A percentile compares a stretch with the other conserved stretches of the same genome.
phyloP scores from a whole-genome alignment of 2,797 vertebrate species.

The Siniperca obscura region DNA sequence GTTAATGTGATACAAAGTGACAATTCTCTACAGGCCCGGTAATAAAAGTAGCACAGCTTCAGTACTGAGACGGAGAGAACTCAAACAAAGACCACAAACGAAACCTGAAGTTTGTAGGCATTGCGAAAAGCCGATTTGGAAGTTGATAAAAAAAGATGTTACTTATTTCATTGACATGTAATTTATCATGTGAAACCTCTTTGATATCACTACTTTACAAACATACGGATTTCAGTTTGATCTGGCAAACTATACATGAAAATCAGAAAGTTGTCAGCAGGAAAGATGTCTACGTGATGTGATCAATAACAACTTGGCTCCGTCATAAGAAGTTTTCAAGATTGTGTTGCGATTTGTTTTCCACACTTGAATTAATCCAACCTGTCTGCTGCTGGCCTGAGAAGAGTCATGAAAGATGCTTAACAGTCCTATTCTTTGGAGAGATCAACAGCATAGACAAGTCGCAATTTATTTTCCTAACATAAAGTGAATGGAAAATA shows the following conservation, averaged over 20 bases:
- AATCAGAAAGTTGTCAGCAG: conserved; percentile 42
- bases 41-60: conserved; percentile 34
- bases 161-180: conserved; percentile 43
- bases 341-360: conserved; percentile 63
- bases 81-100: conserved; percentile 37
- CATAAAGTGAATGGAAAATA: conserved; percentile 46
- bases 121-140: conserved; percentile 23
- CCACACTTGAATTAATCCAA: conserved; percentile 56
- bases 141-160: conserved; percentile 31
- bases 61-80: conserved; percentile 5
- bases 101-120: conserved; percentile 32
- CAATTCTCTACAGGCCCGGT: conserved; percentile 51
- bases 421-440: conserved; percentile 49
- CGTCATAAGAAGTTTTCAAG: conserved; percentile 23
- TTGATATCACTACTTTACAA: conserved; percentile 50
- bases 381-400: conserved; percentile 49
- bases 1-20: conserved; percentile 73
- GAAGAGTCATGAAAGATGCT: conserved; percentile 53
- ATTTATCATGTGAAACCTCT: conserved; percentile 53
- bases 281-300: conserved; percentile 30
- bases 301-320: conserved; percentile 60
- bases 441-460: conserved; percentile 43
- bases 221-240: conserved; percentile 42
- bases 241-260: conserved; percentile 33
- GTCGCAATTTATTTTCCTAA: conserved; percentile 47